Base-by-base conservation (phyloP, 2,888 invertebrate species). In the Eristalis arbustorum region DNA sequence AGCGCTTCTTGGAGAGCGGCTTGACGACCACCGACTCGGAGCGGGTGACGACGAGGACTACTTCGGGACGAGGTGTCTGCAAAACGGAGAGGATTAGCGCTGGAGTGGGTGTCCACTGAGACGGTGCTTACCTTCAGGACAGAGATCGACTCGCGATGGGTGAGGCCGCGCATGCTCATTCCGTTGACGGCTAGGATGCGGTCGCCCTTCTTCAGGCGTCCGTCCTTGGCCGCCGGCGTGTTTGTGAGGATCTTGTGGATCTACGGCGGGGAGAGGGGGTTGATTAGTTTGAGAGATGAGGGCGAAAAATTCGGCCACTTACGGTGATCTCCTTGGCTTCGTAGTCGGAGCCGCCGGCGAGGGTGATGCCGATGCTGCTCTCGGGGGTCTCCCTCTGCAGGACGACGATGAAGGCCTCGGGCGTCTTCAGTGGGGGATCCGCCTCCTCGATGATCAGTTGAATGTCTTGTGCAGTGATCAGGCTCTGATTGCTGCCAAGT, bases 311-410 rank as follows among this genome's bases (percentile, higher is more conserved):
- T 49, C 74, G 88, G 1, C 11, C 18, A 93, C 95, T 93, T 92
- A 97, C 97, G 90, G 97, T 97, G 88, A 98, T 97, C 92, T 97
- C 97, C 93, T 97, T 98, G 90, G 96, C 96, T 94, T 98, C 98
- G 91, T 97, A 98, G 92, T 98, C 98, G 22, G 96, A 95, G 71
- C 98, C 98, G 80, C 98, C 98, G 71, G 97, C 97, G 89, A 98
- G 93, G 62, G 97, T 97, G 83, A 98, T 96, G 61, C 98, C 98
- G 82, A 98, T 96, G 90, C 96, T 97, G 25, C 96, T 95, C 63
- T 95, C 95, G 3, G 95, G 94, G 88, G 94, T 94, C 90, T 96
- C 96, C 79, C 96, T 94, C 90, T 95, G 95, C 79, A 96, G 92
- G 28, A 95, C 94, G 62, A 96, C 94, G 40, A 96, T 95, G 87